These are phyloP conservation scores for Aphrophora alni DNA, from an alignment of 2,888 invertebrate species.

Conservation along the genomic window DNA sequence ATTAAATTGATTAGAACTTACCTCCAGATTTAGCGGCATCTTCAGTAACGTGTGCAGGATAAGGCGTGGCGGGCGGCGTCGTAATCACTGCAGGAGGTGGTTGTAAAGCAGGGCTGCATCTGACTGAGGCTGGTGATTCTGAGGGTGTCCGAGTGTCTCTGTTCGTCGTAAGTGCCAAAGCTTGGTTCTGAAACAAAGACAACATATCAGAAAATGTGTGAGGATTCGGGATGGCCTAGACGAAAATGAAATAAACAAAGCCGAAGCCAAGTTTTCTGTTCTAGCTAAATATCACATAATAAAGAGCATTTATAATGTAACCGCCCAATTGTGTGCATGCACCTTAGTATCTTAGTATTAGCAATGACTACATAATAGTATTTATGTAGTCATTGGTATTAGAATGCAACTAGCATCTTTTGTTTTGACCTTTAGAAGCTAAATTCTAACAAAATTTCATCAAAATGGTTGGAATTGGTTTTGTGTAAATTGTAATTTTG, in stretches of 20 bases:
- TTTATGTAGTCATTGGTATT: no score
- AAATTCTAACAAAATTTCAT: no score
- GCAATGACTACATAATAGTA: no score
- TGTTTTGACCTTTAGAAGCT: no score
- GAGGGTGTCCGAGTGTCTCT: conserved; percentile 60
- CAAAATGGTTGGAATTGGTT: no score
- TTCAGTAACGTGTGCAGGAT: conserved; percentile 19
- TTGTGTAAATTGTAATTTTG: no score
- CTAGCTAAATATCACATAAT: no score
- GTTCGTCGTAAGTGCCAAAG: conserved; percentile 52
- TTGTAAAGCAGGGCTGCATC: conserved; percentile 55
- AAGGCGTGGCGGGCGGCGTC: conserved; percentile 35
- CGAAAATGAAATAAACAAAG: background rate
- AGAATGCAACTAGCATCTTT: no score
- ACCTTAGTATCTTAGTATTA: no score
- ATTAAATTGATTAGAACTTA: background rate
- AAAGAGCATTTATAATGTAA: no score
- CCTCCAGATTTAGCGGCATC: conserved; percentile 25
- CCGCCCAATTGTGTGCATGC: no score
- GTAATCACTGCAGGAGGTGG: conserved; percentile 58
- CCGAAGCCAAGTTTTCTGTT: no score
- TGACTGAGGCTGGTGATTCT: conserved; percentile 54
- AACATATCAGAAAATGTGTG: background rate
- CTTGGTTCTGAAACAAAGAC: conserved; percentile 51
- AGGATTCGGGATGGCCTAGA: background rate